Evolutionary conservation across 2,888 invertebrate genomes (phyloP).

Genomic region (Melikaiella ostensackeni): DNA sequence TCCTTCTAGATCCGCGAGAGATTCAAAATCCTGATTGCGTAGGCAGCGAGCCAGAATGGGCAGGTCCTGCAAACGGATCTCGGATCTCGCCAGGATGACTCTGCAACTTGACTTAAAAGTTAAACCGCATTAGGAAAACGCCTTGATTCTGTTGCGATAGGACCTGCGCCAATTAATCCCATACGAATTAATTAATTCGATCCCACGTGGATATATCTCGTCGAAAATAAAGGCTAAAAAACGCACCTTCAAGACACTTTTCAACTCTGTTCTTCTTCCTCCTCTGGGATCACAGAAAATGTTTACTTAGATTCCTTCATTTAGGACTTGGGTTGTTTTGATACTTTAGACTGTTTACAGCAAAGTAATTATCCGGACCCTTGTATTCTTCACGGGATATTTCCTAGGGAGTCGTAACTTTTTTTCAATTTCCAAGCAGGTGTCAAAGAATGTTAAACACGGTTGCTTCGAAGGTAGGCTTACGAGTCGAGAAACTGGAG

Average conservation of each 20-base stretch:
- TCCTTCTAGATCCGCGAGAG: conserved; percentile 33
- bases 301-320: too few species aligned
- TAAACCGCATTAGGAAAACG: conserved; percentile 31
- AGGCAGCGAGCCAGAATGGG: conserved; percentile 24
- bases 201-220: conserved; percentile 20
- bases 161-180: conserved; percentile 32
- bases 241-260: background rate
- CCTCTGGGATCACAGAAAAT: too few species aligned
- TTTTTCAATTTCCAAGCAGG: conserved; percentile 27
- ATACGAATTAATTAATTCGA: conserved; percentile 36
- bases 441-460: conserved; percentile 34
- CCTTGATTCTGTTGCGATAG: conserved; percentile 36
- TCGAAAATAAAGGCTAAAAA: conserved; percentile 1
- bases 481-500: conserved; percentile 23
- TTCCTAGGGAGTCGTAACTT: background rate
- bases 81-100: conserved; percentile 30
- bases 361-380: background rate
- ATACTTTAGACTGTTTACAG: background rate
- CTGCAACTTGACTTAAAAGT: conserved; percentile 16
- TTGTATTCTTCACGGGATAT: conserved; percentile 26
- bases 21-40: conserved; percentile 34
- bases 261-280: too few species aligned
- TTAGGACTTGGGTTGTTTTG: background rate
- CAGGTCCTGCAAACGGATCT: conserved; percentile 28
- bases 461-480: conserved; percentile 7